Conservation (phyloP, 2,888 invertebrate genomes). For the Diarsia dahlii region DNA sequence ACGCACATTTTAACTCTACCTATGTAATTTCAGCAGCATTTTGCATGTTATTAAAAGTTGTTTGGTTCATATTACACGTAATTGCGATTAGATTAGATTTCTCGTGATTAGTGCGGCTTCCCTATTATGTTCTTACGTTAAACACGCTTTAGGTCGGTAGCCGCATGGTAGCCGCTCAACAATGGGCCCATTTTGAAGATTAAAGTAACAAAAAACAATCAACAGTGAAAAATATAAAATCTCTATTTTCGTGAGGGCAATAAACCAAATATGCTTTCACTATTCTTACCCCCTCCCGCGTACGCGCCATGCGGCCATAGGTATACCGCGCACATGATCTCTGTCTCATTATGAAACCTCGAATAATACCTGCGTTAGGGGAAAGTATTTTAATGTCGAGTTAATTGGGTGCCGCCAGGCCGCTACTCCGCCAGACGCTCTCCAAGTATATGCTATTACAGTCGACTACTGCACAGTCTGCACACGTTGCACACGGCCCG, state of each 20-base stretch:
- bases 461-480: conserved; percentile 59
- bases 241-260: conserved; percentile 69
- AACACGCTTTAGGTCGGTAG: background rate
- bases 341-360: conserved; percentile 74
- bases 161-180: conserved; percentile 13
- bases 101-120: conserved; percentile 36
- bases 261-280: conserved; percentile 76
- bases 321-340: conserved; percentile 70
- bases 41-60: conserved; percentile 54
- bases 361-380: conserved; percentile 77
- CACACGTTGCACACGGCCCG: conserved; percentile 49
- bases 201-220: conserved; percentile 33
- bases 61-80: conserved; percentile 40
- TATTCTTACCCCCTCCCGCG: conserved; percentile 66
- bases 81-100: conserved; percentile 48
- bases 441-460: conserved; percentile 76
- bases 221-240: conserved; percentile 61
- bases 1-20: conserved; percentile 39
- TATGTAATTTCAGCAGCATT: conserved; percentile 49
- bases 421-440: conserved; percentile 64
- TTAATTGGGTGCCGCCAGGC: conserved; percentile 73
- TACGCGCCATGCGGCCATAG: background rate
- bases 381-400: conserved; percentile 80
- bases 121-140: conserved; percentile 3
- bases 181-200: conserved; percentile 9